phyloP scores from a whole-genome alignment of 2,888 invertebrate genomes.

The Phorcus lineatus region DNA sequence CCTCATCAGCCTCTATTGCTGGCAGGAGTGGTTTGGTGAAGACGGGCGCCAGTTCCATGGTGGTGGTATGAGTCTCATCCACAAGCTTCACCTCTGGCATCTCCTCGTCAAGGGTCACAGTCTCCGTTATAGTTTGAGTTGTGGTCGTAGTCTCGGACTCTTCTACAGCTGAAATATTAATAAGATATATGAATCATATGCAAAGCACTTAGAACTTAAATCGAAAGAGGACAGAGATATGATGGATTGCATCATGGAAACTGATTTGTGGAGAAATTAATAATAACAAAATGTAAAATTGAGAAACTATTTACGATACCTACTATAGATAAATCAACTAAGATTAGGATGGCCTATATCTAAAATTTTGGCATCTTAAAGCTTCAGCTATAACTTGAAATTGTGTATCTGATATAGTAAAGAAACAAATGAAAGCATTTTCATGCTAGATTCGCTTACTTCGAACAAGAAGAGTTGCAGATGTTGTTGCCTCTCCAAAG shows the following conservation, averaged over 20 bases:
- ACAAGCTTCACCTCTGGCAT: conserved; percentile 54
- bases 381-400: too few relatives aligned
- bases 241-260: too few relatives aligned
- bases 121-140: conserved; percentile 41
- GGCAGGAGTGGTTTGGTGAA: conserved; percentile 81
- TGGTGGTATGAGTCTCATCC: conserved; percentile 49
- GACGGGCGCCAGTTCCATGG: conserved; percentile 66
- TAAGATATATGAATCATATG: not conserved
- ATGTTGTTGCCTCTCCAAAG: conserved; percentile 94
- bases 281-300: too few relatives aligned
- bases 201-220: too few relatives aligned
- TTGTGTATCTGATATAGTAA: not conserved
- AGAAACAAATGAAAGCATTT: not conserved
- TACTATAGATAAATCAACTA: too few relatives aligned
- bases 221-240: too few relatives aligned
- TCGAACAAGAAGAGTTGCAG: conserved; percentile 71
- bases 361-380: too few relatives aligned
- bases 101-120: conserved; percentile 53
- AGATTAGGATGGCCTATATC: too few relatives aligned
- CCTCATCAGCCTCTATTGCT: conserved; percentile 64
- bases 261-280: too few relatives aligned
- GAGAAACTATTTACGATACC: too few relatives aligned
- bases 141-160: conserved; percentile 36
- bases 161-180: conserved; percentile 34
- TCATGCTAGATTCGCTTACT: conserved; percentile 46